These are phyloP conservation scores for Pongo abelii DNA, from an alignment of 2,113 vertebrate genomes.

Conservation along the genomic window DNA sequence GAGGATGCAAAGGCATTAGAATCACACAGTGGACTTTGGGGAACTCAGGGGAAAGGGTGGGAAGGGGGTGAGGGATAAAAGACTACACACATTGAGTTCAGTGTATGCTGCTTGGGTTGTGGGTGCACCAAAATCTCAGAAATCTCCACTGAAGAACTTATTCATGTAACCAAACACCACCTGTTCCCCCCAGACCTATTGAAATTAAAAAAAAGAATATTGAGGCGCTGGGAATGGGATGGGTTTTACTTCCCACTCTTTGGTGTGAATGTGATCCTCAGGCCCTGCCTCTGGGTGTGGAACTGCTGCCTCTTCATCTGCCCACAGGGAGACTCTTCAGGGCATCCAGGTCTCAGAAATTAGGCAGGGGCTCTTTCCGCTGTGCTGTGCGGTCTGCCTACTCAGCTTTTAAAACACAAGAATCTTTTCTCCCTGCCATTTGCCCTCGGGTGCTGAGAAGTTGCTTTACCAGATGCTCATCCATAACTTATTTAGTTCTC, in stretches of 20 bases:
- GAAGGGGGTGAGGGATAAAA: no score
- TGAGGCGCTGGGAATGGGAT: neutral
- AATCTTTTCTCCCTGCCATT: neutral
- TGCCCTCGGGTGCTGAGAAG: neutral
- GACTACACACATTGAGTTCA: no score
- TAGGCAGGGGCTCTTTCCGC: fast-evolving
- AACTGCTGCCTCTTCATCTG: fast-evolving
- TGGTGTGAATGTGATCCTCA: neutral
- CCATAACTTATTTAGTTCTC: neutral
- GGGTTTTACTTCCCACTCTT: neutral
- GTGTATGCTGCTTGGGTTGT: no score
- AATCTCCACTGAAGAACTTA: no score
- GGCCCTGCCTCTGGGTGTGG: neutral
- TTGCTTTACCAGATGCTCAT: neutral
- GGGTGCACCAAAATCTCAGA: no score
- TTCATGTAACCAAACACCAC: no score
- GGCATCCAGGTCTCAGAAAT: no score
- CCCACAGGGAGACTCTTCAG: fast-evolving
- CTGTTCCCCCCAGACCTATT: no score
- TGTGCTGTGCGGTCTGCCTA: neutral
- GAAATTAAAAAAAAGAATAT: no score
- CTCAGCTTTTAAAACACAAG: neutral
- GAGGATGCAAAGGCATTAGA: no score
- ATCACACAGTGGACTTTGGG: no score
- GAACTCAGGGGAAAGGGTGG: no score